Evolutionary conservation across 1,140 invertebrate genomes (phyloP).

Genomic region (Vollenhovia emeryi): DNA sequence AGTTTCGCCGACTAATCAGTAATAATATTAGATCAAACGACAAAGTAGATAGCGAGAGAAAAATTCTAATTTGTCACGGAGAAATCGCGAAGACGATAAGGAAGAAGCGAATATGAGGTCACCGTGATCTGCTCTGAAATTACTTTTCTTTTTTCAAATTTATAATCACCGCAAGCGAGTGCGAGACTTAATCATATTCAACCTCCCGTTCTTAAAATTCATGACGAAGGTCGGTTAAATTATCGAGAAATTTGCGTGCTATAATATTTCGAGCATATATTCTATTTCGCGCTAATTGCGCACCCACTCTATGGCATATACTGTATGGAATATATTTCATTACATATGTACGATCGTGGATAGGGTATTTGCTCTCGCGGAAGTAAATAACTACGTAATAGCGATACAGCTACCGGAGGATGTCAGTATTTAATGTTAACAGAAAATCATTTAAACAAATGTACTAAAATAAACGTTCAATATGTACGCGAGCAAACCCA

Average conservation of each 20-base stretch:
- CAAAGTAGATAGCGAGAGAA: not conserved
- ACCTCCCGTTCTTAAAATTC: not conserved
- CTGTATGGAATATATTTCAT: not conserved
- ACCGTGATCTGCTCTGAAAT: not conserved
- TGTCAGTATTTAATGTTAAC: slow-evolving; percentile 1
- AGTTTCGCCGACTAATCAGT: not conserved
- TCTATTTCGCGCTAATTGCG: slow-evolving; percentile 1
- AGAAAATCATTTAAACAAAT: slow-evolving; percentile 25
- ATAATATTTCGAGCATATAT: not conserved
- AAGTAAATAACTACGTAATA: slow-evolving; percentile 14
- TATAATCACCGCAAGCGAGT: not conserved
- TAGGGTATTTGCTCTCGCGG: not conserved
- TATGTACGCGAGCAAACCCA: slow-evolving; percentile 1
- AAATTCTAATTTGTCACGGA: not conserved
- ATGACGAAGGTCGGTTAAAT: not conserved
- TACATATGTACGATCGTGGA: not conserved
- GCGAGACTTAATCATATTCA: not conserved
- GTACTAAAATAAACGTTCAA: slow-evolving; percentile 17
- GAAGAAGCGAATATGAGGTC: not conserved
- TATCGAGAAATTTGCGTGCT: not conserved
- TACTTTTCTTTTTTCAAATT: not conserved
- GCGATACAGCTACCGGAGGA: not conserved
- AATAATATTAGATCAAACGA: not conserved
- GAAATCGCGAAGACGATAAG: not conserved
- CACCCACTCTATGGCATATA: not conserved